Conservation (phyloP, 2,113 vertebrate species). For the Melanostigma gelatinosum region DNA sequence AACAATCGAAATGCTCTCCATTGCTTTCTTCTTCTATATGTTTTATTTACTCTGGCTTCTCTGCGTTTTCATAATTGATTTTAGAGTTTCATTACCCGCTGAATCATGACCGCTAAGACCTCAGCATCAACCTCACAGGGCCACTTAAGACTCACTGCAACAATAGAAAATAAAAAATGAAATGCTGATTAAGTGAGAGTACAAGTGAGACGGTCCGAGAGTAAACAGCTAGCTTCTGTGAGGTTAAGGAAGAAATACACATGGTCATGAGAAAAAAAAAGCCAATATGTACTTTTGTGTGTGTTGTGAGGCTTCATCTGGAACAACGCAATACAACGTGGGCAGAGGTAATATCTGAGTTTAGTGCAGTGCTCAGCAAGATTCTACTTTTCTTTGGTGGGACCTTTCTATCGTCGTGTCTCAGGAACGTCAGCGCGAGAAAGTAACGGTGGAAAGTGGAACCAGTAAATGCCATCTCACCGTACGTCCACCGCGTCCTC, state of each 20-base stretch:
- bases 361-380: conserved; percentile 23
- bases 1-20: conserved; percentile 50
- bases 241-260: not conserved
- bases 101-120: conserved; percentile 45
- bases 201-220: conserved; percentile 7
- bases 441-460: not conserved
- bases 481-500: conserved; percentile 97
- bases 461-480: conserved; percentile 72
- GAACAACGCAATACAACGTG: not conserved
- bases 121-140: conserved; percentile 31
- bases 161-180: conserved; percentile 25
- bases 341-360: conserved; percentile 19
- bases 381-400: conserved; percentile 2
- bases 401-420: not conserved
- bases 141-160: conserved; percentile 35
- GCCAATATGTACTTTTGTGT: not conserved
- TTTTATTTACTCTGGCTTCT: not conserved
- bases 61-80: conserved; percentile 51
- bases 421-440: not conserved
- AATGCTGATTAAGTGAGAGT: conserved; percentile 33
- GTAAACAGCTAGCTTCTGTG: not conserved
- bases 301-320: not conserved
- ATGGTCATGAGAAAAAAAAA: not conserved
- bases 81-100: conserved; percentile 38
- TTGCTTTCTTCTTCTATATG: conserved; percentile 3